Base-by-base conservation (phyloP, 2,797 vertebrate species). In the Lithobates sylvaticus region DNA sequence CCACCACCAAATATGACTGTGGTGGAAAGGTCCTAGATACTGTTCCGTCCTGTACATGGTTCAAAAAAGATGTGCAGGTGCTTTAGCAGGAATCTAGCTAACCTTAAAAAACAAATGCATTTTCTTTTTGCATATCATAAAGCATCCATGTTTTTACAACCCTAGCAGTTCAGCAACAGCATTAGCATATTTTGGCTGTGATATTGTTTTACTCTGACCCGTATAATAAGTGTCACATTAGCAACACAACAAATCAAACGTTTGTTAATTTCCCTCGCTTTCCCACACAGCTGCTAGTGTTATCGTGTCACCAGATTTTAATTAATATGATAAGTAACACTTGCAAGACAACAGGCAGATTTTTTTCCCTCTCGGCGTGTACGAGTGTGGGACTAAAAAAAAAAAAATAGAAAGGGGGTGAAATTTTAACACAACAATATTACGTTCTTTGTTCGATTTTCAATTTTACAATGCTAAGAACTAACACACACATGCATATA, bases 191-290 rank as follows among this genome's bases (percentile, higher is more conserved):
- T 94, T 94, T 90, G 94, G 94, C 96, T 94, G 94, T 94, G 89
- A 95, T 96, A 98, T 99, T 98, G 97, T 98, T 97, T 98, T 96
- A 97, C 95, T 92, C 92, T 98, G 98, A 98, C 97, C 97, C 97
- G 97, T 98, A 98, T 98, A 98, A 98, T 98, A 96, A 97, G 97
- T 97, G 97, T 98, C 97, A 98, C 97, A 98, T 98, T 98, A 98
- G 97, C 97, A 98, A 98, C 96, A 98, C 97, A 98, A 98, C 97
- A 98, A 98, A 97, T 98, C 97, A 97, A 97, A 97, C 96, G 96
- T 96, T 97, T 97, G 95, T 97, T 97, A 96, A 96, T 96, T 97
- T 96, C 96, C 95, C 96, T 94, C 95, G 95, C 95, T 96, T 95
- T 95, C 95, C 96, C 94, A 94, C 96, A 95, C 97, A 98, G 97